phyloP scores from a whole-genome alignment of 2,113 vertebrate species.

The Accipiter virgatus region DNA sequence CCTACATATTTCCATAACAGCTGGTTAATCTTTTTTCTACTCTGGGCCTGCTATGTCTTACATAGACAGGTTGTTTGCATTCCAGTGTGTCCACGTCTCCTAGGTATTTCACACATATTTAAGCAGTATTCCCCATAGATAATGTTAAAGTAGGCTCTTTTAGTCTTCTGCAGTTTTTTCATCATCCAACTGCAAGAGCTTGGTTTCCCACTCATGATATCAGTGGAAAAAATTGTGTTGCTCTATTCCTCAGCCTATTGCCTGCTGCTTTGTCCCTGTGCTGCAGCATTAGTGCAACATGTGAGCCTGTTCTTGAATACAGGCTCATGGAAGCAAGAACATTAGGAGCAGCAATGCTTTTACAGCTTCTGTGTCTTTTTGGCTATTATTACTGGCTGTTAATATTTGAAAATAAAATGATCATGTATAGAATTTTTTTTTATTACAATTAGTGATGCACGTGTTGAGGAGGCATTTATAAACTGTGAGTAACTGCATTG shows the following conservation, averaged over 20 bases:
- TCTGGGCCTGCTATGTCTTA: neutral
- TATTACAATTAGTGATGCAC: neutral
- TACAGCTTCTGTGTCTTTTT: neutral
- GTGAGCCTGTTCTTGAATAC: neutral
- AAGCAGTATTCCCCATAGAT: neutral
- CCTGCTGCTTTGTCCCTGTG: neutral
- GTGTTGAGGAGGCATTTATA: neutral
- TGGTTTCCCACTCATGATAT: neutral
- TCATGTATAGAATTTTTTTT: neutral
- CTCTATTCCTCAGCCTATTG: neutral
- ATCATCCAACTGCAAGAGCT: neutral
- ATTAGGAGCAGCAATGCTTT: neutral
- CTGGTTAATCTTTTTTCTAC: neutral
- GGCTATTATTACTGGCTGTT: neutral
- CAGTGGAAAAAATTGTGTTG: neutral
- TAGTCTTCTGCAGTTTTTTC: neutral
- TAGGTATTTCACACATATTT: neutral
- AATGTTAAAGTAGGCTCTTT: neutral
- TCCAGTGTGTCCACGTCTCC: neutral
- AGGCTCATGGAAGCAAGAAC: neutral
- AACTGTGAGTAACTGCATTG: neutral
- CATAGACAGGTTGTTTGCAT: neutral
- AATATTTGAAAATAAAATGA: neutral
- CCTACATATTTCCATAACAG: neutral
- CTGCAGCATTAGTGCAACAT: neutral